Conservation (phyloP, 2,113 vertebrate species). For the Apodemus speciosus region DNA sequence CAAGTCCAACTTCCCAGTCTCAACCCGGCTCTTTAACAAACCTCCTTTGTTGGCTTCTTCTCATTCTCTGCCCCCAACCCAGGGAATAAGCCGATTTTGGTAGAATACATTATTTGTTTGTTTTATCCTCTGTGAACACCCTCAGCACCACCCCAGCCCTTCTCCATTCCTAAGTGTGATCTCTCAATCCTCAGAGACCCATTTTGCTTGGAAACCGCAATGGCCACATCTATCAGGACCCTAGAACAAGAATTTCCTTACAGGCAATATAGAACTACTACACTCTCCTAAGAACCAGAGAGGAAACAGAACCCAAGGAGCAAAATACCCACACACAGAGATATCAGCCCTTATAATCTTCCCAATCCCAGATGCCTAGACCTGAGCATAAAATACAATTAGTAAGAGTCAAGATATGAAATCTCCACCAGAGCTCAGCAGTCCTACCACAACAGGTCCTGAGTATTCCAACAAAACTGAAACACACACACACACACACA, state of each 20-base stretch:
- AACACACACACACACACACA: neutral
- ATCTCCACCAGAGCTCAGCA: neutral
- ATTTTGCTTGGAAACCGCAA: neutral
- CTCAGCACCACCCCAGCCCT: too few species aligned
- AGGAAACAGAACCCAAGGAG: neutral
- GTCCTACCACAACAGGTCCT: neutral
- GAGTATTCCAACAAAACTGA: neutral
- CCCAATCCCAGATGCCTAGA: neutral
- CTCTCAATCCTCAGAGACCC: neutral
- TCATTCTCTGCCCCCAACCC: too few species aligned
- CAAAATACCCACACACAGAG: neutral
- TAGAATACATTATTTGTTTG: too few species aligned
- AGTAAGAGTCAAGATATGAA: neutral
- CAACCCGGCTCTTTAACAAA: neutral
- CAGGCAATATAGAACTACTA: neutral
- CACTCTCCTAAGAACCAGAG: neutral
- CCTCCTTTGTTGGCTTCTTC: too few species aligned
- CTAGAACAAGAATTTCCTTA: neutral
- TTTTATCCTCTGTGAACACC: too few species aligned
- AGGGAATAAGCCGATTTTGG: too few species aligned
- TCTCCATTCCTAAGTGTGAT: neutral
- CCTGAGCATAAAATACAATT: neutral
- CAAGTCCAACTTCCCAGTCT: neutral
- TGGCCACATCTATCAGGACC: neutral
- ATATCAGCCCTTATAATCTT: neutral